These are phyloP conservation scores for Hirundichthys speculiger DNA, from an alignment of 2,113 vertebrate genomes.

Conservation along the genomic window DNA sequence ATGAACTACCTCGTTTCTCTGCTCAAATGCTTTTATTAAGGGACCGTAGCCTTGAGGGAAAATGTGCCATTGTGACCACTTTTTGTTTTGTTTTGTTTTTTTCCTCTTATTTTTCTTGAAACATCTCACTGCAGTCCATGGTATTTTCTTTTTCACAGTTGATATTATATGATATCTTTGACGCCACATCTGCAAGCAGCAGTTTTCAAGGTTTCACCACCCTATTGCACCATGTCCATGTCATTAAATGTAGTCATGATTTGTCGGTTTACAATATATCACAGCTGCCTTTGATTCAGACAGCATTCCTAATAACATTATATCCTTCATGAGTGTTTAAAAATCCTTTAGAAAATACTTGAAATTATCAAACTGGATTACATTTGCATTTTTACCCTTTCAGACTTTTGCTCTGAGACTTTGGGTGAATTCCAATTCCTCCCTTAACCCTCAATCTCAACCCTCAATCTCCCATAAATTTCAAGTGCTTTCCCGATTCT, in stretches of 20 bases:
- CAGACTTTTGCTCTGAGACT: conserved; percentile 39
- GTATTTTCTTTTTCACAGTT: conserved; percentile 40
- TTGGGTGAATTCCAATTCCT: no score
- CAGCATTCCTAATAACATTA: conserved; percentile 45
- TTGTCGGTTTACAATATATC: conserved; percentile 41
- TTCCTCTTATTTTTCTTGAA: not conserved
- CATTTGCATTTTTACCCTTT: conserved; percentile 52
- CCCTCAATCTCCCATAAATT: no score
- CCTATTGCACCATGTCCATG: conserved; percentile 50
- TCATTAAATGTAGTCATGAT: conserved; percentile 51
- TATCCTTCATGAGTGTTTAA: conserved; percentile 53
- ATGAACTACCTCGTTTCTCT: conserved; percentile 7
- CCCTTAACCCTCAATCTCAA: no score
- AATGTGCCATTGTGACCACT: conserved; percentile 26
- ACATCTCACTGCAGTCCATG: conserved; percentile 6
- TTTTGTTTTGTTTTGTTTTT: conserved; percentile 7
- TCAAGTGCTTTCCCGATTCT: no score
- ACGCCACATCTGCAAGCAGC: not conserved
- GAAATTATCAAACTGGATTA: conserved; percentile 51
- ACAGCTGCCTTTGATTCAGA: conserved; percentile 40
- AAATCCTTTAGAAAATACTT: conserved; percentile 57
- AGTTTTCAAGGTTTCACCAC: conserved; percentile 31
- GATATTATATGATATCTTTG: conserved; percentile 26
- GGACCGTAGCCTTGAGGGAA: conserved; percentile 17
- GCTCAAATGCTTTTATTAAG: conserved; percentile 26